Evolutionary conservation across 2,113 vertebrate species (phyloP).

Genomic region (Ammodytes dubius): DNA sequence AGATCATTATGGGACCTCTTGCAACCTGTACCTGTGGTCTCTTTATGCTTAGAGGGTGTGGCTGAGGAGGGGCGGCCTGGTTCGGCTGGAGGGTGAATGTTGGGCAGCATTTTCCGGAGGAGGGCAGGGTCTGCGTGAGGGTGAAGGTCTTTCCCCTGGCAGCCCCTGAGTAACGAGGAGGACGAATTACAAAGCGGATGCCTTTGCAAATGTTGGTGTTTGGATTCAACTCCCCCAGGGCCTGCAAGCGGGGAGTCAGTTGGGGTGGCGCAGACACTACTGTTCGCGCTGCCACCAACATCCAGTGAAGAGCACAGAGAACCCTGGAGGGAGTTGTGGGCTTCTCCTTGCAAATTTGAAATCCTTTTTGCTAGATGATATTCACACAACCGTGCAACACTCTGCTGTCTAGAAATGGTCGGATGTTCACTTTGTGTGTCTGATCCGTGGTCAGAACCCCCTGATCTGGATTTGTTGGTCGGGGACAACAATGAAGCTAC

Average conservation of each 20-base stretch:
- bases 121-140: conserved; percentile 90
- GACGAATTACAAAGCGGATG: conserved; percentile 89
- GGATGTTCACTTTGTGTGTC: conserved; percentile 87
- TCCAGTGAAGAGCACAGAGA: conserved; percentile 95
- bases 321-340: conserved; percentile 92
- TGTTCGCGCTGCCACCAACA: conserved; percentile 92
- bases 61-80: conserved; percentile 88
- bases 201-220: conserved; percentile 81
- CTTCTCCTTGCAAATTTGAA: conserved; percentile 93
- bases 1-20: conserved; percentile 80
- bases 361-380: conserved; percentile 95
- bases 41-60: conserved; percentile 92
- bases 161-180: conserved; percentile 83
- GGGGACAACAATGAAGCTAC: conserved; percentile 87
- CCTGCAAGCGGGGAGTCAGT: conserved; percentile 90
- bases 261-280: conserved; percentile 89
- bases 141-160: conserved; percentile 89
- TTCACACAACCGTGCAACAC: conserved; percentile 91
- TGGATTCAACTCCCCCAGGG: conserved; percentile 53
- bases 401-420: conserved; percentile 88
- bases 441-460: conserved; percentile 62
- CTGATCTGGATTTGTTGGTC: conserved; percentile 82
- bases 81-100: conserved; percentile 88
- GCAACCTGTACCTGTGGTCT: conserved; percentile 91
- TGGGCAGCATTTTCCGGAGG: conserved; percentile 91